Evolutionary conservation across 2,113 vertebrate genomes (phyloP), one percentile per base, ranked within the genome.

Genomic region (Cochlearius cochlearius): DNA sequence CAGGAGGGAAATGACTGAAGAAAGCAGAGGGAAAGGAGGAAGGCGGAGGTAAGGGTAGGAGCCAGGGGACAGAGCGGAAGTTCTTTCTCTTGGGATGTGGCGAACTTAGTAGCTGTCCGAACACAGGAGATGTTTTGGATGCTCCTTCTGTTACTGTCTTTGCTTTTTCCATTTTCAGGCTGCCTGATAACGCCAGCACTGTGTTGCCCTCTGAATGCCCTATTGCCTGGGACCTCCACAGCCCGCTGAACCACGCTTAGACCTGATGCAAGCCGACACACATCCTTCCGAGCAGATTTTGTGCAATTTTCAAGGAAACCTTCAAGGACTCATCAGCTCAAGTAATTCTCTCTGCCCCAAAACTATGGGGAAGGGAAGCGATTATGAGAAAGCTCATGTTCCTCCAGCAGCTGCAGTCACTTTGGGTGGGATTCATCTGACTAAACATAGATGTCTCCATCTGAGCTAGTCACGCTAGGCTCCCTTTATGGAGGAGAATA

Each of bases 41-140:
- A 96, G 67, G 79, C 7, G 19, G 82, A 91, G 69, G 92, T 93
- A 91, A 91, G 92, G 56, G 56, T 83, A 62, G 74, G 64, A 95
- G 91, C 49, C 85, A 89, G 71, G 91, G 86, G 92, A 93, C 55
- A 76, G 82, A 73, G 86, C 0, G 1, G 74, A 96, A 95, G 71
- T 96, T 97, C 78, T 97, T 97, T 97, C 93, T 96, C 85, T 96
- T 96, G 92, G 86, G 88, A 91, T 88, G 45, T 16, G 30, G 84
- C 96, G 96, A 96, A 66, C 63, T 95, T 94, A 96, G 92, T 95
- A 96, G 96, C 88, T 94, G 76, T 63, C 55, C 60, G 53, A 92
- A 88, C 68, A 72, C 72, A 87, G 73, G 75, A 92, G 84, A 86
- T 84, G 47, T 64, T 43, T 82, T 77, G 83, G 93, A 88, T 95